phyloP scores from a whole-genome alignment of 2,113 vertebrate species.

The Archilochus colubris region DNA sequence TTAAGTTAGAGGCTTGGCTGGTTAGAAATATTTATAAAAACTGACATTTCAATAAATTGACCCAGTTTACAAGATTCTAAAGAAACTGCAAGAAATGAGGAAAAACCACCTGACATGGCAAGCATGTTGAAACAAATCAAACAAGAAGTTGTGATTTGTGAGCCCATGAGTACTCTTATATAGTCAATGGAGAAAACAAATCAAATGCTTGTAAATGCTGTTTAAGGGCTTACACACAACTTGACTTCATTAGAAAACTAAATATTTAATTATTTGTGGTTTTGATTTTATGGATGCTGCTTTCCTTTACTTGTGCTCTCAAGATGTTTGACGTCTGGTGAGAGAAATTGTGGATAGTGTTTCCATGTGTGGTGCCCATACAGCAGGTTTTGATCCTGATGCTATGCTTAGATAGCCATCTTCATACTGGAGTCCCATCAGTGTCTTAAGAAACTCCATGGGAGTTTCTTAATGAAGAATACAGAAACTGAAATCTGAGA shows the following conservation, averaged over 20 bases:
- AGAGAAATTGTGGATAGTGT: conserved; percentile 28
- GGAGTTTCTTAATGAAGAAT: not conserved
- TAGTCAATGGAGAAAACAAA: conserved; percentile 51
- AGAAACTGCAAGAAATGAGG: conserved; percentile 36
- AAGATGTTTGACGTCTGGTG: conserved; percentile 52
- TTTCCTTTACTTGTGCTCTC: conserved; percentile 57
- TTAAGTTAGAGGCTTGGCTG: conserved; percentile 51
- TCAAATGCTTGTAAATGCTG: conserved; percentile 61
- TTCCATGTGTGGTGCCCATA: conserved; percentile 44
- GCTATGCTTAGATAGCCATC: not conserved
- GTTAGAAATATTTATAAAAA: conserved; percentile 55
- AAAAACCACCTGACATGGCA: conserved; percentile 42
- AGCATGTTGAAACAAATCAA: conserved; percentile 47
- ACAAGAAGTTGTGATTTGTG: conserved; percentile 51
- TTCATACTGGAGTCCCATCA: not conserved
- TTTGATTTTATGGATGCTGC: conserved; percentile 65
- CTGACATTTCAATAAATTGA: conserved; percentile 60
- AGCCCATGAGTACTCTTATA: conserved; percentile 15
- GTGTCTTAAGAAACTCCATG: not conserved
- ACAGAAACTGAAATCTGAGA: conserved; percentile 28
- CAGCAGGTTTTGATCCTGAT: not conserved
- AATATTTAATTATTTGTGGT: conserved; percentile 73
- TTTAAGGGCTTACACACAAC: conserved; percentile 65
- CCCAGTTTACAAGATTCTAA: conserved; percentile 49
- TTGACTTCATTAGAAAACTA: conserved; percentile 73